Percentiles rank a stretch among this genome's conserved stretches.
Conservation (phyloP, 2,888 invertebrate genomes). For the Muscina levida region DNA sequence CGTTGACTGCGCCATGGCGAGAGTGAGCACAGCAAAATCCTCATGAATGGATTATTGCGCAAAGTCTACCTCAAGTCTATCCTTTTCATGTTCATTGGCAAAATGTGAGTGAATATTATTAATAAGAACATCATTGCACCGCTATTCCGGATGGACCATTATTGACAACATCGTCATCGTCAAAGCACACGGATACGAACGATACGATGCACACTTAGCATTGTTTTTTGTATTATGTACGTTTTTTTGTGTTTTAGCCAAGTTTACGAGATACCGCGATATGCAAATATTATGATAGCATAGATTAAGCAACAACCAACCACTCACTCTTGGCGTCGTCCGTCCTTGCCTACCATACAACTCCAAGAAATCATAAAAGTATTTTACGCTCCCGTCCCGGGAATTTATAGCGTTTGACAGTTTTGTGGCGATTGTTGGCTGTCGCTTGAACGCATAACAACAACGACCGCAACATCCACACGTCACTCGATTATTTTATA, state of each 20-base stretch:
- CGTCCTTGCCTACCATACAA: neutral
- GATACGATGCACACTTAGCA: no score
- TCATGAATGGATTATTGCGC: slow-evolving; percentile 47
- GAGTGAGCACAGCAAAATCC: slow-evolving; percentile 39
- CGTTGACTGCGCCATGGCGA: neutral
- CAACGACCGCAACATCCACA: no score
- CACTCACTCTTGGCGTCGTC: slow-evolving; percentile 17
- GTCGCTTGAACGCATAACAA: no score
- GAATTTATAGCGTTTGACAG: slow-evolving; percentile 58
- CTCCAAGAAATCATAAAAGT: slow-evolving; percentile 65
- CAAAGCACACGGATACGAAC: no score
- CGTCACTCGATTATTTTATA: no score
- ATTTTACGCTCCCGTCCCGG: slow-evolving; percentile 60
- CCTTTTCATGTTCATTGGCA: neutral
- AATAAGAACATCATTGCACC: slow-evolving; percentile 57
- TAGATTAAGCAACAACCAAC: slow-evolving; percentile 35
- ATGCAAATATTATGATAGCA: slow-evolving; percentile 67
- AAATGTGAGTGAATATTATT: slow-evolving; percentile 40
- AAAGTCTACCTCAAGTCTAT: neutral
- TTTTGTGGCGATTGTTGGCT: slow-evolving; percentile 45
- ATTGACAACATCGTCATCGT: slow-evolving; percentile 24
- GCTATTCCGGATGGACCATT: slow-evolving; percentile 11
- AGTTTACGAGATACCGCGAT: slow-evolving; percentile 52
- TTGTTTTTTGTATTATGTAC: no score
- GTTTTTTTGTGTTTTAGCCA: no score